Evolutionary conservation across 2,797 vertebrate species (phyloP).

Genomic region (Pitangus sulphuratus): DNA sequence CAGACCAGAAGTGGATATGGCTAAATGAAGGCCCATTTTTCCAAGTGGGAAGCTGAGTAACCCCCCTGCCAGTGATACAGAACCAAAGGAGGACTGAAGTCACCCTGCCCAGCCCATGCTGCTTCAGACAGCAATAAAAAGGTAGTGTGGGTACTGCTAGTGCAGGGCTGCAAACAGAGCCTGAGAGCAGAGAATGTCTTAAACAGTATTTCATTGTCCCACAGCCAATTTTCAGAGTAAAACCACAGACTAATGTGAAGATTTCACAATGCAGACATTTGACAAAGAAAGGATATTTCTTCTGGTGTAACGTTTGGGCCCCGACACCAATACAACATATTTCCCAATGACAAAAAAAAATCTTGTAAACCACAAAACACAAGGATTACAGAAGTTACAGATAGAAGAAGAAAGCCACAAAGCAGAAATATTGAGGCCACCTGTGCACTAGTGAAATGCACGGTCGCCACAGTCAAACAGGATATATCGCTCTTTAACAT

Average conservation of each 20-base stretch:
- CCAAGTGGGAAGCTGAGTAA: not conserved
- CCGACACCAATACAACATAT: not conserved
- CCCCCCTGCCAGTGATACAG: not conserved
- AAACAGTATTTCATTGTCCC: not conserved
- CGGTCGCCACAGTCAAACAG: constrained; percentile 7
- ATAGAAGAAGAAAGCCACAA: constrained; percentile 51
- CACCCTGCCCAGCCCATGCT: not conserved
- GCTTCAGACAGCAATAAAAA: constrained; percentile 1
- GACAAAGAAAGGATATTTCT: constrained; percentile 43
- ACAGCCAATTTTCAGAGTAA: constrained; percentile 25
- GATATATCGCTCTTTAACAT: not conserved
- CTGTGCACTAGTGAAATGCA: constrained; percentile 1
- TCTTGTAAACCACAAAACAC: constrained; percentile 44
- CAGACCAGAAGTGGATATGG: not conserved
- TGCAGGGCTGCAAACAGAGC: not conserved
- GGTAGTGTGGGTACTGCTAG: not conserved
- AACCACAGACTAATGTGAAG: constrained; percentile 48
- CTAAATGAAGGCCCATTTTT: not conserved
- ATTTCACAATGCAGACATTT: constrained; percentile 53
- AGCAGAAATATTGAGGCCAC: constrained; percentile 48
- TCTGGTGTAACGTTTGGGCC: constrained; percentile 34
- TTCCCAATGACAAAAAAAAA: constrained; percentile 44
- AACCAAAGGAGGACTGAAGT: not conserved
- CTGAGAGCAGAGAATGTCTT: not conserved
- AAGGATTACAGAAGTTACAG: constrained; percentile 53